Evolutionary conservation across 2,113 vertebrate species (phyloP).

Genomic region (Apus apus): DNA sequence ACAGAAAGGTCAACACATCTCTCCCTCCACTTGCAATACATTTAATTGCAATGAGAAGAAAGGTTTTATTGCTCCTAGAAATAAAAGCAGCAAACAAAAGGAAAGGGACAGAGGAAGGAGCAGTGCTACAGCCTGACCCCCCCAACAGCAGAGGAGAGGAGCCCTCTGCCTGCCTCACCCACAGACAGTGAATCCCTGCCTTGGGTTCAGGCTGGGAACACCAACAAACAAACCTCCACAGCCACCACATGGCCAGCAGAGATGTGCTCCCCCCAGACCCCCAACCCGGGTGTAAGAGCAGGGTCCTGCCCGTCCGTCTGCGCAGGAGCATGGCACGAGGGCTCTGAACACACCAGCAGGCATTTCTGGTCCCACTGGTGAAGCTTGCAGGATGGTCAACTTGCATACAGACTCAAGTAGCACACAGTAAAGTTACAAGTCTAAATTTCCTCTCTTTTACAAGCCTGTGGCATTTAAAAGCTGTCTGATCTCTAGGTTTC

Average conservation of each 20-base stretch:
- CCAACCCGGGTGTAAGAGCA: fast-evolving
- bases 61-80: not conserved
- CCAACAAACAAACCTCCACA: not conserved
- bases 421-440: not conserved
- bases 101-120: not conserved
- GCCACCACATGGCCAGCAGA: not conserved
- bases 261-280: fast-evolving
- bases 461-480: conserved; percentile 62
- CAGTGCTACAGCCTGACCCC: not conserved
- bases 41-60: conserved; percentile 55
- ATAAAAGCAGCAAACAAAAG: not conserved
- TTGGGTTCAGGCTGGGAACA: not conserved
- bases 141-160: fast-evolving
- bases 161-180: not conserved
- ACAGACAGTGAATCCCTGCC: not conserved
- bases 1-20: not conserved
- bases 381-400: not conserved
- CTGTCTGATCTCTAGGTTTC: conserved; percentile 34
- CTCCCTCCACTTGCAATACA: conserved; percentile 18
- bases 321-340: fast-evolving
- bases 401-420: not conserved
- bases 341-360: not conserved
- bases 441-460: conserved; percentile 7
- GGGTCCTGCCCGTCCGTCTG: too few species aligned
- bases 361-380: not conserved